phyloP scores from a whole-genome alignment of 2,888 invertebrate genomes.

The Laothoe populi region DNA sequence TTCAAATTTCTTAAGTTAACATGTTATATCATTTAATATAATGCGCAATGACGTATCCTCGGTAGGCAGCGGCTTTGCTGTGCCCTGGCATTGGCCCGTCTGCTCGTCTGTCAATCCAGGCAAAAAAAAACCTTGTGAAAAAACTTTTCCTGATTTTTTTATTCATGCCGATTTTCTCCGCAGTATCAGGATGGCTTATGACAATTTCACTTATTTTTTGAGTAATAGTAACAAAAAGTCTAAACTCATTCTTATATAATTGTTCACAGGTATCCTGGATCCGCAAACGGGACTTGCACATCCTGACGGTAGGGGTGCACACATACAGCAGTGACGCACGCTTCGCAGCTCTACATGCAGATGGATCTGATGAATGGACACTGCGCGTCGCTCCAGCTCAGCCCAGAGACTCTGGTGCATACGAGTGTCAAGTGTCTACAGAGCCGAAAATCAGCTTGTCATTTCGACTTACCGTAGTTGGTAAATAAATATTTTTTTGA shows the following conservation, averaged over 20 bases:
- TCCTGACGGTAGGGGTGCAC: constrained; percentile 86
- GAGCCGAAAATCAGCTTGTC: constrained; percentile 94
- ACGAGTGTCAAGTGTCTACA: constrained; percentile 96
- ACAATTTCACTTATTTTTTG: not conserved
- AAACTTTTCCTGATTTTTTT: no score
- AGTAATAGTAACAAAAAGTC: no score
- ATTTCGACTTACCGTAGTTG: constrained; percentile 90
- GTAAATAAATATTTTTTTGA: constrained; percentile 87
- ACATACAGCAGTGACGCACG: constrained; percentile 88
- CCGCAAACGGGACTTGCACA: constrained; percentile 91
- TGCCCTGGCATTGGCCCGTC: no score
- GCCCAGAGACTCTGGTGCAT: constrained; percentile 93
- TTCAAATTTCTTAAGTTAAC: not conserved
- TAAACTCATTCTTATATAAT: not conserved
- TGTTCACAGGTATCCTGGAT: constrained; percentile 92
- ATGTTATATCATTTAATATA: no score
- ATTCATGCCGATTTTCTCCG: not conserved
- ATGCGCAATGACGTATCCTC: no score
- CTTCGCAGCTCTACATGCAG: constrained; percentile 86
- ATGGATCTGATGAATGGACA: constrained; percentile 88
- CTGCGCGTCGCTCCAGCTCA: constrained; percentile 82
- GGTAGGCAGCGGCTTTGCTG: no score
- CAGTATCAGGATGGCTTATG: no score
- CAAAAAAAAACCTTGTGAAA: no score
- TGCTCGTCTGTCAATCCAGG: no score